phyloP scores from a whole-genome alignment of 1,140 invertebrate species.

The Cotesia glomerata region DNA sequence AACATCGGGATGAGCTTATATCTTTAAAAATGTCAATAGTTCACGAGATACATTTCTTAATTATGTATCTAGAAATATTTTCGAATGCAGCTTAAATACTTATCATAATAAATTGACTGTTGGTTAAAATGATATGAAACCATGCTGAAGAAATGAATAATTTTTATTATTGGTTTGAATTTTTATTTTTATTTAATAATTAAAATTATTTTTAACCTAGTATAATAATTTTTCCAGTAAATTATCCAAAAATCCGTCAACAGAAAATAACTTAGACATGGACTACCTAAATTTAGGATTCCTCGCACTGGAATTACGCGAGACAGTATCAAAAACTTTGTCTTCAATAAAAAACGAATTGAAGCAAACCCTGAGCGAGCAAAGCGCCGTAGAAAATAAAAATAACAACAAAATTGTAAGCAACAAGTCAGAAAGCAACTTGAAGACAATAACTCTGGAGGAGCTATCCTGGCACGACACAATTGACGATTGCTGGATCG shows the following conservation, averaged over 20 bases:
- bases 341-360: constrained; percentile 5
- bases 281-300: constrained; percentile 35
- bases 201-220: neutral
- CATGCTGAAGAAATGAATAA: too few species aligned
- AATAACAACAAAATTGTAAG: neutral
- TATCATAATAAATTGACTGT: too few species aligned
- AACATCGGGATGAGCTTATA: too few species aligned
- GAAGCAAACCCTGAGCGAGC: neutral
- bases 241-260: neutral
- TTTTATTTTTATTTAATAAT: neutral
- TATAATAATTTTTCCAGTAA: neutral
- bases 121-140: too few species aligned
- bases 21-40: too few species aligned
- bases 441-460: constrained; percentile 63
- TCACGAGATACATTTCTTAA: too few species aligned
- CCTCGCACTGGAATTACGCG: constrained; percentile 22
- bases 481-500: constrained; percentile 72
- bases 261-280: constrained; percentile 23
- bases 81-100: too few species aligned
- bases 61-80: too few species aligned
- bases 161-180: neutral
- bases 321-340: constrained; percentile 11
- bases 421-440: neutral
- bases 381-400: neutral
- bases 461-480: constrained; percentile 73